These are phyloP conservation scores for Parapsyche elsis DNA, from an alignment of 1,140 invertebrate genomes.

Conservation along the genomic window DNA sequence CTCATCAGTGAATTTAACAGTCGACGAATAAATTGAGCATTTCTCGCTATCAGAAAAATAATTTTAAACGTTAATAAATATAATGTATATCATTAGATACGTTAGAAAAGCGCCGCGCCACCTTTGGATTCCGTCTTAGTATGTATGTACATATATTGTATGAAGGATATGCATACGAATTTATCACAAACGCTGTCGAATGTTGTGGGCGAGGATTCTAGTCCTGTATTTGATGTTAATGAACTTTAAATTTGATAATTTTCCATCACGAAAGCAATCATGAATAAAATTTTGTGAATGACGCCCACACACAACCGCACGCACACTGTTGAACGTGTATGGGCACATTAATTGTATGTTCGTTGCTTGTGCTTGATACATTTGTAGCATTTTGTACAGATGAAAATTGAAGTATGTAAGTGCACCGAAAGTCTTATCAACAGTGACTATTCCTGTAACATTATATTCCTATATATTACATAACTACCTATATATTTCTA, in stretches of 20 bases:
- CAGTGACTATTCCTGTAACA: too few relatives aligned
- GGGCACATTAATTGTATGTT: not conserved
- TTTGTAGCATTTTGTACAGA: not conserved
- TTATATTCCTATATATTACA: too few relatives aligned
- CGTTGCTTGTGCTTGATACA: not conserved
- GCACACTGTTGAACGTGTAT: not conserved
- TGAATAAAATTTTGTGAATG: conserved; percentile 47
- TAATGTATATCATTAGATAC: not conserved
- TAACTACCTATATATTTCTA: too few relatives aligned
- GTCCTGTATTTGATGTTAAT: conserved; percentile 44
- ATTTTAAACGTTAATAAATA: not conserved
- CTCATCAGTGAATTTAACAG: too few relatives aligned
- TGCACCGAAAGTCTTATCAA: too few relatives aligned
- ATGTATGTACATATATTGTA: too few relatives aligned
- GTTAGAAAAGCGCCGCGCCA: too few relatives aligned
- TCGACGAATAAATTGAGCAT: not conserved
- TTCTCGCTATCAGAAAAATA: not conserved
- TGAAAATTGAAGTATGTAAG: too few relatives aligned
- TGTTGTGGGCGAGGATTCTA: not conserved
- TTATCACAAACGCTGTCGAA: not conserved
- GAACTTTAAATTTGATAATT: conserved; percentile 48
- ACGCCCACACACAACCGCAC: conserved; percentile 17
- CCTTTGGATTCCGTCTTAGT: too few relatives aligned
- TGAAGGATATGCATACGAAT: not conserved
- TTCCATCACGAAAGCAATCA: conserved; percentile 44